Conservation (phyloP, 1,140 invertebrate species). For the Diabrotica virgifera region DNA sequence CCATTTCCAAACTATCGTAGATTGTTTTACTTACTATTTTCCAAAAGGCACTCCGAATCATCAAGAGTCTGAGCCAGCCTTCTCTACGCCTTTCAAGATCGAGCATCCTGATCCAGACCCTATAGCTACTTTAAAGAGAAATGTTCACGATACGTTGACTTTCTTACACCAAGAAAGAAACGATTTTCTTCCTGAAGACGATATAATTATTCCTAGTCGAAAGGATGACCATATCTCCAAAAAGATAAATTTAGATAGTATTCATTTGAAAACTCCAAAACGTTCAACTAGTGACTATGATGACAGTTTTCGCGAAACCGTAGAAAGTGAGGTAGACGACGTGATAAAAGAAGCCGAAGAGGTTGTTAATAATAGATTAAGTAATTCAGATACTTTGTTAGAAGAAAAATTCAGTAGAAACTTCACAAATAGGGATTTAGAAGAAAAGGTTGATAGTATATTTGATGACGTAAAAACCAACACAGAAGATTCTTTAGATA, state of each 20-base stretch:
- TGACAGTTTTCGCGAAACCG: constrained; percentile 29
- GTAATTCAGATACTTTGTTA: constrained; percentile 10
- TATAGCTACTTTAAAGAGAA: constrained; percentile 41
- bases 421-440: constrained; percentile 11
- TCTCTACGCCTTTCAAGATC: constrained; percentile 5
- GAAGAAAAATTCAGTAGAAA: constrained; percentile 23
- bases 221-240: constrained; percentile 45
- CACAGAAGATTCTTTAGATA: constrained; percentile 39
- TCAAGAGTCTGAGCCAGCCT: constrained; percentile 18
- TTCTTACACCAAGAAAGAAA: constrained; percentile 48
- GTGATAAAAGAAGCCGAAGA: constrained; percentile 41
- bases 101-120: constrained; percentile 24
- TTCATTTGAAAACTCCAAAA: constrained; percentile 33
- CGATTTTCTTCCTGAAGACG: constrained; percentile 46
- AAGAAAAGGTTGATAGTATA: constrained; percentile 30
- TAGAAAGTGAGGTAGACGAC: constrained; percentile 37
- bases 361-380: constrained; percentile 35
- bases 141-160: constrained; percentile 44
- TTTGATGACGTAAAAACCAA: constrained; percentile 34
- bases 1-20: constrained; percentile 25
- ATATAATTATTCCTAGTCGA: constrained; percentile 44
- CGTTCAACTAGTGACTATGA: constrained; percentile 19
- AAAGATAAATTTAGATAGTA: constrained; percentile 41
- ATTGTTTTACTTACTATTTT: constrained; percentile 31
- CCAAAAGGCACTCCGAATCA: constrained; percentile 30